Percentiles rank a stretch among this genome's conserved stretches.
phyloP scores from a whole-genome alignment of 2,888 invertebrate species.

The Alitta virens region DNA sequence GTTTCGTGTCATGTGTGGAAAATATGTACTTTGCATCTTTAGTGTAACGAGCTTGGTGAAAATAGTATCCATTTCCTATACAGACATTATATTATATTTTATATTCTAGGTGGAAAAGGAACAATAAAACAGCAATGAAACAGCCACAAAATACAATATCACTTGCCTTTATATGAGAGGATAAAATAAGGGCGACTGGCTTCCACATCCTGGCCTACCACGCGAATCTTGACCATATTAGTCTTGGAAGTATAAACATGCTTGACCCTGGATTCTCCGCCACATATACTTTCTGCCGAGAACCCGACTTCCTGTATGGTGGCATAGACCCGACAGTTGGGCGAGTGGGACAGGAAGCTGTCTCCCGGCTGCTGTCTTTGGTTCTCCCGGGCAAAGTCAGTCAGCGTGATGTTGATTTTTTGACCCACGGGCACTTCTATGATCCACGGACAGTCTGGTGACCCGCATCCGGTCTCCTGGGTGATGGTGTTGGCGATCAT shows the following conservation, averaged over 20 bases:
- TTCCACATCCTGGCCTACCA: conserved; percentile 8
- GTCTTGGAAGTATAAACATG: conserved; percentile 12
- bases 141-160: no score
- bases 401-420: conserved; percentile 7
- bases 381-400: conserved; percentile 8
- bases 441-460: conserved; percentile 15
- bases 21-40: no score
- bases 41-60: no score
- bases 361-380: not conserved
- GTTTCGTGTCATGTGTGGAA: no score
- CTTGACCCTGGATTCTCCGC: not conserved
- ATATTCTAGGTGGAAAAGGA: no score
- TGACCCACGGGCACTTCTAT: conserved; percentile 6
- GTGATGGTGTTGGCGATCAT: conserved; percentile 6
- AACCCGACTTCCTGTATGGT: conserved; percentile 12
- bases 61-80: no score
- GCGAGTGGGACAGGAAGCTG: not conserved
- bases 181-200: conserved; percentile 4
- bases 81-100: no score
- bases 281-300: conserved; percentile 2
- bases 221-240: conserved; percentile 7
- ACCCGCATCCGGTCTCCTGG: conserved; percentile 9
- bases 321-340: conserved; percentile 13
- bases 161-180: conserved; percentile 10
- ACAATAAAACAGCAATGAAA: no score